A percentile compares a stretch with the other conserved stretches of the same genome.
Evolutionary conservation across 2,888 invertebrate species (phyloP).

Genomic region (Phortica okadai): DNA sequence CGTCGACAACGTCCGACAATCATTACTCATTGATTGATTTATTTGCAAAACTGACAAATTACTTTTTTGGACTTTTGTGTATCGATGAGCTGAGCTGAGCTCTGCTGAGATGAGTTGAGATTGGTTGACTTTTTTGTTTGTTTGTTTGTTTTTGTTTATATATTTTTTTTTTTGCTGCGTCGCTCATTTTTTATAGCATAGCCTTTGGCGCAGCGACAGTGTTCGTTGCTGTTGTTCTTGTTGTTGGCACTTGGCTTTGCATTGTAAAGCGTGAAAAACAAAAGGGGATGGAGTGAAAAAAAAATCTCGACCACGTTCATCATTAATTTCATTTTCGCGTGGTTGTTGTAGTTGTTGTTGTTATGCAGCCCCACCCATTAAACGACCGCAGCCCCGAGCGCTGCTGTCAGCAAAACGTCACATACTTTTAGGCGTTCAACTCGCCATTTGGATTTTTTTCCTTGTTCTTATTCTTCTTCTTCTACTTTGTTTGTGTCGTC

Average conservation of each 20-base stretch:
- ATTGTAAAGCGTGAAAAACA: constrained; percentile 16
- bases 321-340: constrained; percentile 28
- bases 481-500: too few relatives aligned
- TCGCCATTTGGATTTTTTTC: background rate
- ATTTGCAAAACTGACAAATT: constrained; percentile 39
- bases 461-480: background rate
- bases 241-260: constrained; percentile 10
- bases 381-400: background rate
- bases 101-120: background rate
- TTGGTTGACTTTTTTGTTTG: constrained; percentile 8
- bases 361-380: background rate
- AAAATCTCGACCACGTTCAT: constrained; percentile 18
- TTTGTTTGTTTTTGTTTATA: constrained; percentile 7
- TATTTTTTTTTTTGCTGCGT: background rate
- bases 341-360: background rate
- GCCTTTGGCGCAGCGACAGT: constrained; percentile 1
- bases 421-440: constrained; percentile 17
- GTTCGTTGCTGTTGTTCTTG: constrained; percentile 1
- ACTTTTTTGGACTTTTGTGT: constrained; percentile 36
- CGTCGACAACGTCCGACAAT: background rate
- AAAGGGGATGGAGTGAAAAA: background rate
- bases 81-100: constrained; percentile 20
- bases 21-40: constrained; percentile 37
- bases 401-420: background rate
- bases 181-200: constrained; percentile 6